Base-by-base conservation (phyloP, 2,113 vertebrate species). In the Cervus canadensis region DNA sequence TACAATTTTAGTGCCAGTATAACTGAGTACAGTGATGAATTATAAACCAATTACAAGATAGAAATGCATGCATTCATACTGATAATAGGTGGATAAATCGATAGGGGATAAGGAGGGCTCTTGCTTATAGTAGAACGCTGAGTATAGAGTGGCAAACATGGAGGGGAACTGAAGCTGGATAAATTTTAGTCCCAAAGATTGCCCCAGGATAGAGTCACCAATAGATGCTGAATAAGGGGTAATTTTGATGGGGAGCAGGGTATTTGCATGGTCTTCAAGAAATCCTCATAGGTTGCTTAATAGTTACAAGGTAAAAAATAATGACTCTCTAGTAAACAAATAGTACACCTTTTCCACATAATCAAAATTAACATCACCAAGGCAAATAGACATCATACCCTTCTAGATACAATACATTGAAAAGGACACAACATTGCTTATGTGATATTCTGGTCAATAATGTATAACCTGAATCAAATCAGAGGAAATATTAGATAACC, bases 11-110 rank as follows among this genome's bases (percentile, higher is more conserved):
- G 16, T 78, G 21, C n/a, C n/a, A 40, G 95, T 94, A 89, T 79
- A 90, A 76, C 60, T 79, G 43, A 90, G 56, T 26, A 78, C 6
- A 83, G 30, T 36, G 40, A 33, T 83, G 26, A 92, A 71, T 78
- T 96, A 78, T 71, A 76, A 78, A 86, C 43, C 59, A 91, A 87
- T 88, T 87, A 67, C 88, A 87, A 97, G 43, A 91, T 25, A 23
- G 21, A 15, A 79, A 56, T 93, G n/a, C 10, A 90, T 74, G 64
- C 56, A 12, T 40, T 67, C 43, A 71, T 83, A 50, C 40, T 43
- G 54, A 60, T 36, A 87, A 54, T 74, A 82, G 40, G 36, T 57
- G 67, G 56, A 78, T 85, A 85, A 89, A 87, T 84, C 15, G 6
- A 6, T 30, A 33, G 52, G 8, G 3, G 25, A 43, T 15, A 87